phyloP scores from a whole-genome alignment of 2,113 vertebrate species.

The Paradoxurus hermaphroditus region DNA sequence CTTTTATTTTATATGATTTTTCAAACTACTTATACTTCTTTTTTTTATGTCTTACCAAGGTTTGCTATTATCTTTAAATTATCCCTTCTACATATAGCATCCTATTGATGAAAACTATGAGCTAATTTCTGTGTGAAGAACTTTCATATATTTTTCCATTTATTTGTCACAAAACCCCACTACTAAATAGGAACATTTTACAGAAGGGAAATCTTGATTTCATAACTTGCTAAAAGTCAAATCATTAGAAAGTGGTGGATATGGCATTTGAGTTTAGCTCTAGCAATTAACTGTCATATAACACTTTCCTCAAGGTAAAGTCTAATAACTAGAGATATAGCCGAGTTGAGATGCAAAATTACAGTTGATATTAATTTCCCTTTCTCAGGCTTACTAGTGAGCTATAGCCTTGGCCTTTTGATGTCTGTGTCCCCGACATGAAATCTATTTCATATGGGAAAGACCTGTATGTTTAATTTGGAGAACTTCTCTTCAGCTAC shows the following conservation, averaged over 20 bases:
- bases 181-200: not conserved
- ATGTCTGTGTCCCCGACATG: not conserved
- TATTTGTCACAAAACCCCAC: not conserved
- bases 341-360: not conserved
- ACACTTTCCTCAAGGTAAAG: not conserved
- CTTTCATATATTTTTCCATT: not conserved
- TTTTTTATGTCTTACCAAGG: not conserved
- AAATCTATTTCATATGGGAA: not conserved
- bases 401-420: not conserved
- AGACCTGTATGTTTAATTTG: not conserved
- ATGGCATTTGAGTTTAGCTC: not conserved
- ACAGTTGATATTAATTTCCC: not conserved
- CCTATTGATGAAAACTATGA: not conserved
- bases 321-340: not conserved
- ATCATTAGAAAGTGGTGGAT: not conserved
- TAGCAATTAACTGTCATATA: not conserved
- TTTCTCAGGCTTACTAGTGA: not conserved
- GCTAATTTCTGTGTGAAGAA: not conserved
- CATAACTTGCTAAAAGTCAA: not conserved
- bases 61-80: not conserved
- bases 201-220: not conserved
- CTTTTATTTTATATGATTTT: not conserved
- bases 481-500: not conserved
- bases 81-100: not conserved
- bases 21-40: not conserved